A percentile compares a stretch with the other conserved stretches of the same genome.
phyloP scores from a whole-genome alignment of 2,797 vertebrate species.

The Aeoliscus strigatus region DNA sequence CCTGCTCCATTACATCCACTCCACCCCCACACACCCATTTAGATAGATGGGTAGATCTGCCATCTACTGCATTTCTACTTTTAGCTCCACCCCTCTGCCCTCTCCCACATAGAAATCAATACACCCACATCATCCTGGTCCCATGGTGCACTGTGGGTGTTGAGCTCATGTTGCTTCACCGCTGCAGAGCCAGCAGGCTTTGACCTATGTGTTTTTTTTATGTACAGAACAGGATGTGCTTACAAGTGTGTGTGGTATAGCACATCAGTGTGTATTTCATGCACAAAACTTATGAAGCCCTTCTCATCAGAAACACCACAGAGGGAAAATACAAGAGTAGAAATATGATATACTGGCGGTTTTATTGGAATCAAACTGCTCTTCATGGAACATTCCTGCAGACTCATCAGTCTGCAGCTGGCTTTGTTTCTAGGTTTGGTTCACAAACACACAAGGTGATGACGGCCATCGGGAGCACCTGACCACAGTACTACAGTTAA shows the following conservation, averaged over 20 bases:
- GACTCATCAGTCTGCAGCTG: too few relatives aligned
- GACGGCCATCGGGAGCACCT: too few relatives aligned
- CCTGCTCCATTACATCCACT: conserved; percentile 21
- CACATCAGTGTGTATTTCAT: conserved; percentile 4
- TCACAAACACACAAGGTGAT: too few relatives aligned
- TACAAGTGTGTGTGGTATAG: conserved; percentile 2
- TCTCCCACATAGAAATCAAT: conserved; percentile 72
- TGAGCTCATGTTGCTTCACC: conserved; percentile 65
- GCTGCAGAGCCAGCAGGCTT: conserved; percentile 66
- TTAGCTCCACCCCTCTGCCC: conserved; percentile 66
- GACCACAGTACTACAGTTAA: too few relatives aligned
- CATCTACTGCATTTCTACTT: conserved; percentile 56
- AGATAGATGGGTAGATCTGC: conserved; percentile 40
- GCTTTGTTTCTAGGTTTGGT: too few relatives aligned
- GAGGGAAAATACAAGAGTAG: too few relatives aligned
- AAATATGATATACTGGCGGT: too few relatives aligned
- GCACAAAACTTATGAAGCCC: too few relatives aligned
- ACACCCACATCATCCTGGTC: conserved; percentile 65
- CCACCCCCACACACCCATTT: conserved; percentile 50
- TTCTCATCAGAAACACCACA: too few relatives aligned
- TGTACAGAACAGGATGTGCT: conserved; percentile 37
- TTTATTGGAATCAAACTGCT: too few relatives aligned
- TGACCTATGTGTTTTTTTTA: conserved; percentile 54
- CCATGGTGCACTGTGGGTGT: conserved; percentile 71
- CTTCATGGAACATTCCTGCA: too few relatives aligned